Base-by-base conservation (phyloP, 2,113 vertebrate species). In the Clarias batrachus region DNA sequence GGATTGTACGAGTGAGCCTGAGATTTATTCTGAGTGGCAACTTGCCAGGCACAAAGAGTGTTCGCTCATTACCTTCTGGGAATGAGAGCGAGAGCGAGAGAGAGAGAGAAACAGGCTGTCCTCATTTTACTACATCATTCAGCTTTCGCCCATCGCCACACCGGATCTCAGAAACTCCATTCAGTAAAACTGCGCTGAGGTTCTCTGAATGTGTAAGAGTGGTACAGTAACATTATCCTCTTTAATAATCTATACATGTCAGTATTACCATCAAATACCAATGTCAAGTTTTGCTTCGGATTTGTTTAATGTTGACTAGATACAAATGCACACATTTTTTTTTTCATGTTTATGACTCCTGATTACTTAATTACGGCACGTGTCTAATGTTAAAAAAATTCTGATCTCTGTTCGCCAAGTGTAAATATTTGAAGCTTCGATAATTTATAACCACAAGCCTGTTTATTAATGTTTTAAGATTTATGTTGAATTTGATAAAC, bases 21-120 rank as follows among this genome's bases (percentile, higher is more conserved):
- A 84, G 86, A 70, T 82, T 89, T 82, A 87, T 87, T 83, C 68
- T 17, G 17, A 82, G 41, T 87, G 78, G 60, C 79, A 25, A 21
- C n/a, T 87, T 87, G 83, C 86, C 86, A 85, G 63, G 74, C 57
- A 65, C 78, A 85, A 59, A 85, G 54, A 87, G 73, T 41, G 82
- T 59, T 83, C 63, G 27, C 56, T 82, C 21, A 87, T 87, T 87
- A 85, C 23, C 79, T 83, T 57, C 73, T 85, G 73, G 73, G 74
- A 87, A 63, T 30, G 12, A 12, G 33, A 33, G n/a, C n/a, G 11
- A 86, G n/a, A 68, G 37, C n/a, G 33, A 87, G 60, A 73, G 62
- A 37, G 54, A 85, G 63, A 68, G 62, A 37, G 37, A 85, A 56
- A 54, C 68, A 23, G 9, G 41, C 21, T 84, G 63, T 79, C 30